Base-by-base conservation (phyloP, 1,140 invertebrate genomes). In the Drosophila sechellia region DNA sequence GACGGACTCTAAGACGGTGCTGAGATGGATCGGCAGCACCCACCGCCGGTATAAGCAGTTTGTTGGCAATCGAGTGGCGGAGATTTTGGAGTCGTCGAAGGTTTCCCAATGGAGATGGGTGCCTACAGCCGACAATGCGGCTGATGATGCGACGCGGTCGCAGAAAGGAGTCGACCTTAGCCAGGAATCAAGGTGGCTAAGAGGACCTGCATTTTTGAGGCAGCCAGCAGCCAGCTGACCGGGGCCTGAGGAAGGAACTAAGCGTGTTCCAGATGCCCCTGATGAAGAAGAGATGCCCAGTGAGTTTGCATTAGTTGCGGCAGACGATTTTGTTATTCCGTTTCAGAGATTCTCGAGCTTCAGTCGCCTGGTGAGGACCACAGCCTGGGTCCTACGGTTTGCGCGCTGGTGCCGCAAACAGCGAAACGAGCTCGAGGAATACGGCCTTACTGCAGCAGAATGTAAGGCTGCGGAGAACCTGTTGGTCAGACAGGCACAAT, bases 11-110 rank as follows among this genome's bases (percentile, higher is more conserved):
- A n/a, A n/a, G n/a, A n/a, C n/a, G n/a, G n/a, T n/a, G 40, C 40
- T 42, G n/a, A n/a, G 15, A 42, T 42, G 40, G 40, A 42, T 42
- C 17, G 17, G 35, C 20, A 37, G 20, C 5, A 35, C 15, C 5
- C 43, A 42, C n/a, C 40, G 40, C 40, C 40, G 40, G n/a, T 64
- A 5, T 65, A 69, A 69, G n/a, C 53, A 52, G 49, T 92, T 86
- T 79, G 80, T 92, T 1, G 65, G 71, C 1, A 92, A 92, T 60
- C 48, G 81, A 31, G 40, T 42, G 40, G 40, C 15, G n/a, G 40
- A 42, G 42, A 91, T 92, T 37, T 69, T 86, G 42, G 65, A 83
- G 25, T 27, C 75, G 40, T 15, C 40, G 15, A 42, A 42, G 17
- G 17, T 17, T 17, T 17, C 17, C 17, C 17, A 17, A 17, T 17